phyloP scores from a whole-genome alignment of 2,113 vertebrate species.

The Urocitellus parryii region DNA sequence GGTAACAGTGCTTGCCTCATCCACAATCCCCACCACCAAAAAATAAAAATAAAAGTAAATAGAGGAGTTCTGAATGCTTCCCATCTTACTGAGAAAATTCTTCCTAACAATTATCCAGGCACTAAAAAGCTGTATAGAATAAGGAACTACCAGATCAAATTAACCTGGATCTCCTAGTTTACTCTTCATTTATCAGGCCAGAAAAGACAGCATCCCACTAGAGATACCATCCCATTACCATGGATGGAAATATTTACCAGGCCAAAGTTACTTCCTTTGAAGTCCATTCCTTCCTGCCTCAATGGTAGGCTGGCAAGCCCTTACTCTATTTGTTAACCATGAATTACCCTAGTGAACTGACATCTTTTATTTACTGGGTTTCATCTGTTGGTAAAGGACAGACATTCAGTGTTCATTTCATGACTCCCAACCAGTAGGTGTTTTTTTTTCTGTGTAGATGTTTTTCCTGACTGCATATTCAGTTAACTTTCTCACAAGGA shows the following conservation, averaged over 20 bases:
- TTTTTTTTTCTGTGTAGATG: background rate
- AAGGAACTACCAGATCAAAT: background rate
- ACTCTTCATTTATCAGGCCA: background rate
- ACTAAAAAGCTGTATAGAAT: background rate
- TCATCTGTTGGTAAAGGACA: slow-evolving; percentile 31
- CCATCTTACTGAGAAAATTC: background rate
- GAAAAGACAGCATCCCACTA: background rate
- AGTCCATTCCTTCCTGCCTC: background rate
- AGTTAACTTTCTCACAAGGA: slow-evolving; percentile 17
- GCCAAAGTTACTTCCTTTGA: background rate
- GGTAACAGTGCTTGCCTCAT: too few relatives aligned
- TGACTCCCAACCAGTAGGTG: background rate
- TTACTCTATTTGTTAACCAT: background rate
- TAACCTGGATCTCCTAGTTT: background rate
- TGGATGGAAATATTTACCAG: background rate
- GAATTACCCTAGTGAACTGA: background rate
- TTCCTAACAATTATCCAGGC: background rate
- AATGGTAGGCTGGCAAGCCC: background rate
- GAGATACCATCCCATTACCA: background rate
- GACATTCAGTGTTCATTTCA: background rate
- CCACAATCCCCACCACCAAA: too few relatives aligned
- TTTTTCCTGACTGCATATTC: slow-evolving; percentile 23
- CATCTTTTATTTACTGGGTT: background rate
- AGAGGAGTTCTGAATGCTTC: background rate
- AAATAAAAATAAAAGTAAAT: background rate